Conservation (phyloP, 35 echinoderm and acorn worm species). For the Strongylocentrotus purpuratus region DNA sequence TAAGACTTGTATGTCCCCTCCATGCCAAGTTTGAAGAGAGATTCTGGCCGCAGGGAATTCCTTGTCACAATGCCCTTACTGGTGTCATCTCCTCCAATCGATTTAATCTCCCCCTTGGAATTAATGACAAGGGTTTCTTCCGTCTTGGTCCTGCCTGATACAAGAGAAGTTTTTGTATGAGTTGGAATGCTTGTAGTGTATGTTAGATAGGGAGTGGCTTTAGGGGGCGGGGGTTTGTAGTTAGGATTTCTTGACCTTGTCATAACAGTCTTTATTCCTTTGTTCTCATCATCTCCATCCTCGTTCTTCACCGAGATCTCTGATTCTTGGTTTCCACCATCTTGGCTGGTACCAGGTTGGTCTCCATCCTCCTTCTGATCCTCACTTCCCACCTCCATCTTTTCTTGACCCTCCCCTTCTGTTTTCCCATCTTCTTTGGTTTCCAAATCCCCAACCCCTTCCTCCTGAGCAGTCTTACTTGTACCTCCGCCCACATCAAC, state of each 20-base stretch:
- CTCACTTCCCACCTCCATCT: neutral
- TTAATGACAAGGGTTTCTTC: slow-evolving; percentile 80
- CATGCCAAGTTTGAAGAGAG: slow-evolving; percentile 89
- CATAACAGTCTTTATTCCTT: slow-evolving; percentile 71
- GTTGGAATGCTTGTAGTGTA: slow-evolving; percentile 85
- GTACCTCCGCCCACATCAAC: slow-evolving; percentile 29
- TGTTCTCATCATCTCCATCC: slow-evolving; percentile 54
- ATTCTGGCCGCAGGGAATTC: slow-evolving; percentile 23
- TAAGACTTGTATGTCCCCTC: slow-evolving; percentile 97
- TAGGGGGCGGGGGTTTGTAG: slow-evolving; percentile 98
- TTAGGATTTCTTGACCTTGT: slow-evolving; percentile 95
- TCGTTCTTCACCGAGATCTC: slow-evolving; percentile 21
- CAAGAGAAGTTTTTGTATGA: slow-evolving; percentile 23
- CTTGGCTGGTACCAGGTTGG: neutral
- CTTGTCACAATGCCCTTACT: neutral
- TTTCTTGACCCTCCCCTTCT: slow-evolving; percentile 23
- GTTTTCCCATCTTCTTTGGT: slow-evolving; percentile 25
- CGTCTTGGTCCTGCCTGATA: neutral
- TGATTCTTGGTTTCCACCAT: neutral
- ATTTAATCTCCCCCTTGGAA: slow-evolving; percentile 90
- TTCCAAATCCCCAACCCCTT: slow-evolving; percentile 4
- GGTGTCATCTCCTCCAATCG: slow-evolving; percentile 58
- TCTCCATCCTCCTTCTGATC: slow-evolving; percentile 29
- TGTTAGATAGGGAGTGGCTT: slow-evolving; percentile 87
- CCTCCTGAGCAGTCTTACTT: slow-evolving; percentile 28